Conservation (phyloP, 2,113 vertebrate genomes). For the Sylvilagus bachmani region DNA sequence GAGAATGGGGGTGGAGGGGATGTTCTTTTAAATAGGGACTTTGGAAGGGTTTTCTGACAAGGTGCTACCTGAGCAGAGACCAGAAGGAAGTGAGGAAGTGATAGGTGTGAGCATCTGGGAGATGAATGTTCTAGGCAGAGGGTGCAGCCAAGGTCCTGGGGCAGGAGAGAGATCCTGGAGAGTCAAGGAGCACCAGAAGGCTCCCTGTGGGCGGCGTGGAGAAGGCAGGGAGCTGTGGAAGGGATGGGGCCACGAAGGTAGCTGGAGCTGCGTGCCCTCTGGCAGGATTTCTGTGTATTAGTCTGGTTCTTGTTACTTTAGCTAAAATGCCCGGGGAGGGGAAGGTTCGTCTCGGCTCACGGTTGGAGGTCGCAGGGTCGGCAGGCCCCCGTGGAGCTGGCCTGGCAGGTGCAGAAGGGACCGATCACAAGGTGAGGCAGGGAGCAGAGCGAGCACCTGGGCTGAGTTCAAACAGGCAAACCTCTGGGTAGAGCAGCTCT, state of each 20-base stretch:
- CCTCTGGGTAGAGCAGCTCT: too few relatives aligned
- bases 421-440: too few relatives aligned
- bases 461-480: too few relatives aligned
- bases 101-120: neutral
- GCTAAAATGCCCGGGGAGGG: too few relatives aligned
- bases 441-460: too few relatives aligned
- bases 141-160: neutral
- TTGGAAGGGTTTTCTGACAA: neutral
- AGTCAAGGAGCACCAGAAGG: neutral
- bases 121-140: neutral
- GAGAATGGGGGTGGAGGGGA: too few relatives aligned
- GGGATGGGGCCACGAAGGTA: neutral
- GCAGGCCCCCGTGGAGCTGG: too few relatives aligned
- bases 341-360: too few relatives aligned
- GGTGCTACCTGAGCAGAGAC: neutral
- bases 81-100: neutral
- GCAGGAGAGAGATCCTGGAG: neutral
- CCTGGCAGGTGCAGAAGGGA: too few relatives aligned
- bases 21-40: neutral
- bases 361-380: too few relatives aligned
- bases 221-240: neutral
- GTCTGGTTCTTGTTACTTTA: too few relatives aligned
- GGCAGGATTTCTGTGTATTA: neutral
- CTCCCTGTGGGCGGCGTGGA: neutral
- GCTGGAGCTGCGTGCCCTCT: neutral